Percentiles rank a stretch among this genome's conserved stretches.
phyloP scores from a whole-genome alignment of 2,797 vertebrate species.

The Pangasius larnaudii region DNA sequence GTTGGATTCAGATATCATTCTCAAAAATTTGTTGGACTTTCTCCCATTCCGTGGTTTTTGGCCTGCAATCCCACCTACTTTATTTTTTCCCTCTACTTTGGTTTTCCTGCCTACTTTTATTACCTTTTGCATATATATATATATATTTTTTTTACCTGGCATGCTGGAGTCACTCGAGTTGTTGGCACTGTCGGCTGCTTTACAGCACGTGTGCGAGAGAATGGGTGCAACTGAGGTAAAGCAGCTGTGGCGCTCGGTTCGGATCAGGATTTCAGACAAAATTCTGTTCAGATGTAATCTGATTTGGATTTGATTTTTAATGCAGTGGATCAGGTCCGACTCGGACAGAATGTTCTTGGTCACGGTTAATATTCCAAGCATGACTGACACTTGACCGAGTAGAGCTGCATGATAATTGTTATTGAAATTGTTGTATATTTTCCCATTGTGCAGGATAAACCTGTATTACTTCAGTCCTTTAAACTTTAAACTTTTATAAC shows the following conservation, averaged over 20 bases:
- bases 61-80: background rate
- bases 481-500: too few species aligned
- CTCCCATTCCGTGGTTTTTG: constrained; percentile 1
- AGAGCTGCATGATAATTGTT: background rate
- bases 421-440: constrained; percentile 5
- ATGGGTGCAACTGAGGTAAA: constrained; percentile 13
- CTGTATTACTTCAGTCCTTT: background rate
- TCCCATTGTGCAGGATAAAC: background rate
- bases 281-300: constrained; percentile 13
- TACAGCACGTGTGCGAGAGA: background rate
- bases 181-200: background rate
- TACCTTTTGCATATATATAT: background rate
- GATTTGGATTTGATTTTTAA: constrained; percentile 15
- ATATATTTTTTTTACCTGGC: background rate
- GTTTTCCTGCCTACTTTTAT: constrained; percentile 11
- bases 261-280: constrained; percentile 1
- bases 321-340: background rate
- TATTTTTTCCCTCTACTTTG: constrained; percentile 3
- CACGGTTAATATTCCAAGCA: constrained; percentile 1
- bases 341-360: constrained; percentile 19
- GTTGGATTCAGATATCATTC: background rate
- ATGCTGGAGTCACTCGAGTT: background rate
- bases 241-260: background rate
- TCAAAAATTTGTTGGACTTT: background rate
- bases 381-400: background rate